Conservation (phyloP, 2,113 vertebrate genomes). For the Muscicapa adusta region DNA sequence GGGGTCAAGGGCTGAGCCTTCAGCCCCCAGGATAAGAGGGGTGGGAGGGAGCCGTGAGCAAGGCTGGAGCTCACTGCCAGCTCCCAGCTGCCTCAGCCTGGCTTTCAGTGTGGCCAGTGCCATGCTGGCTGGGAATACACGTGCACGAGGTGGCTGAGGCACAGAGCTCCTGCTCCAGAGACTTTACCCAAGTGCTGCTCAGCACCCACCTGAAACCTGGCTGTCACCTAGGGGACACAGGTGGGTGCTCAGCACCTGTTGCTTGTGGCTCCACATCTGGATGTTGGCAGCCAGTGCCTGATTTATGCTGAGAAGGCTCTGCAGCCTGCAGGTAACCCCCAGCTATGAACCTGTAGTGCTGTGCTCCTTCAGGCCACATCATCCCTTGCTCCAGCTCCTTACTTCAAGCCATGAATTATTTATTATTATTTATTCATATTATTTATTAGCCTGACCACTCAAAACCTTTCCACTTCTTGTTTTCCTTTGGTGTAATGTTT, state of each 20-base stretch:
- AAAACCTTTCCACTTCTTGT: not conserved
- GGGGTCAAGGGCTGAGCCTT: slow-evolving; percentile 54
- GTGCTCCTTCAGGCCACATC: fast-evolving
- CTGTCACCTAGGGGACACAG: not conserved
- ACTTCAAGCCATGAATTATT: not conserved
- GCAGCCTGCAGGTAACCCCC: not conserved
- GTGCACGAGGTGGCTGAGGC: not conserved
- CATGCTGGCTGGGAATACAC: not conserved
- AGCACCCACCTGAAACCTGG: not conserved
- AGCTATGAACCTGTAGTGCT: not conserved
- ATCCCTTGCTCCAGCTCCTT: not conserved
- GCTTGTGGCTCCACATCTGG: not conserved
- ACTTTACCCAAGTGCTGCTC: not conserved
- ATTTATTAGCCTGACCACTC: not conserved
- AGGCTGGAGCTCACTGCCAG: not conserved
- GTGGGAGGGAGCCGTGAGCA: not conserved
- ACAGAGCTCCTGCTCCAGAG: not conserved
- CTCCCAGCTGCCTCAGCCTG: not conserved
- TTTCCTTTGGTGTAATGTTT: not conserved
- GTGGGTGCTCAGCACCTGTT: not conserved
- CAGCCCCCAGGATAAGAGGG: not conserved
- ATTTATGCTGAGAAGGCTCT: not conserved
- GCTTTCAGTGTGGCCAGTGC: fast-evolving
- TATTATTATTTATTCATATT: no score
- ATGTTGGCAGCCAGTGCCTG: fast-evolving